Evolutionary conservation across 2,888 invertebrate species (phyloP), one percentile per base, ranked within the genome.

Genomic region (Argyra leucocephala): DNA sequence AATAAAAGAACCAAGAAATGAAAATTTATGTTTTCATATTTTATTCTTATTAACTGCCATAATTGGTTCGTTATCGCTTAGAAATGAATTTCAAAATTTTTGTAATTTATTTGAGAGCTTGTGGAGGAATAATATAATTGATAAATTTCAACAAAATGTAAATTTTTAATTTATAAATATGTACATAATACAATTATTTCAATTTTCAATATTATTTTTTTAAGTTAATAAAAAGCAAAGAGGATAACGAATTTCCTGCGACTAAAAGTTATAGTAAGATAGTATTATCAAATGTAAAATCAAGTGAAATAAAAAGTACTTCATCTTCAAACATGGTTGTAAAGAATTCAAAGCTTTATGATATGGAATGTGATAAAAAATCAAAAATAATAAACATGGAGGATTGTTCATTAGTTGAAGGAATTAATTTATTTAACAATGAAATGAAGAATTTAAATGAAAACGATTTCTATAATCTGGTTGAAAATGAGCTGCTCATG

Each of bases 21-120:
- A 77, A 57, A 77, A 78, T 67, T 74, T 77, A n/a, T 79, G 79
- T 68, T 78, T 79, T 67, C 79, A 79, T 71, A 66, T 78, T 66
- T 64, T 78, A 58, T 68, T 79, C 4, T 72, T 79, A 7, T 66
- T 79, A 3, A 76, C 77, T 0, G 79, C 74, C 1, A 72, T 79
- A 22, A 69, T 79, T 0, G 78, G 75, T 64, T 74, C 72, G 2
- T 70, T 73, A 0, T 70, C 73, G 3, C 71, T 73, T 15, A 74
- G 75, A 62, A 69, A 71, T 0, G 66, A 74, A 1, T 78, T 76
- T 66, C 73, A 73, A 5, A 74, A 74, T 57, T 78, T 78, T 62
- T 72, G 74, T 6, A 75, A 72, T 31, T 72, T 74, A 1, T 64
- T 78, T 12, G 75, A 76, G 65, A 67, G 73, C 0, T 76, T 75